Evolutionary conservation across 2,888 invertebrate species (phyloP).

Genomic region (Corythucha ciliata): DNA sequence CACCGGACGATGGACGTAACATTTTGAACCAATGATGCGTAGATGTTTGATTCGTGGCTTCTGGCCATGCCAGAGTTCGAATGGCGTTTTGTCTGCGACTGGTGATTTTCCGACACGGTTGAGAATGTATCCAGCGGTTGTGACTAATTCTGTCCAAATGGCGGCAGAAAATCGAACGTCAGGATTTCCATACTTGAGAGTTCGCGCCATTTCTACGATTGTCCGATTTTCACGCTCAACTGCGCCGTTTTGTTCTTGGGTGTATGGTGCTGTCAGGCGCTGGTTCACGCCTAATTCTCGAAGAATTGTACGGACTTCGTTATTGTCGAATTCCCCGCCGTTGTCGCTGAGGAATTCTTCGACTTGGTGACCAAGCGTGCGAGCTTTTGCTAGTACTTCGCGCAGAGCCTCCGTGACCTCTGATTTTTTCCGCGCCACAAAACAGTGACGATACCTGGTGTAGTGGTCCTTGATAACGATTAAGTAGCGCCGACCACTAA

Average conservation of each 20-base stretch:
- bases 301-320: constrained; percentile 26
- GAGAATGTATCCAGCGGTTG: constrained; percentile 25
- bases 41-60: constrained; percentile 25
- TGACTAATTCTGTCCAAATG: constrained; percentile 28
- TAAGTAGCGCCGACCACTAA: constrained; percentile 13
- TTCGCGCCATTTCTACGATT: constrained; percentile 30
- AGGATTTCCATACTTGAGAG: constrained; percentile 27
- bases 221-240: constrained; percentile 30
- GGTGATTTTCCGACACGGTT: constrained; percentile 31
- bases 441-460: too few relatives aligned
- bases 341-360: constrained; percentile 19
- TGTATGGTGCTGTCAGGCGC: constrained; percentile 26
- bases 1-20: constrained; percentile 32
- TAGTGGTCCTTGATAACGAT: constrained; percentile 19
- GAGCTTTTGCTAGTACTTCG: constrained; percentile 8
- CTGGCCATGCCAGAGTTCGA: constrained; percentile 35
- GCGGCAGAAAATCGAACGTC: constrained; percentile 25
- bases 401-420: constrained; percentile 3
- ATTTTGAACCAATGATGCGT: constrained; percentile 18
- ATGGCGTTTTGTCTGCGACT: constrained; percentile 33
- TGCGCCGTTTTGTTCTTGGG: constrained; percentile 29
- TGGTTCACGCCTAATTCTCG: constrained; percentile 25
- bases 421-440: constrained; percentile 22
- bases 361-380: constrained; percentile 2
- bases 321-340: constrained; percentile 20